Evolutionary conservation across 2,888 invertebrate genomes (phyloP), one percentile per base, ranked within the genome.

Genomic region (Eupithecia insigniata): DNA sequence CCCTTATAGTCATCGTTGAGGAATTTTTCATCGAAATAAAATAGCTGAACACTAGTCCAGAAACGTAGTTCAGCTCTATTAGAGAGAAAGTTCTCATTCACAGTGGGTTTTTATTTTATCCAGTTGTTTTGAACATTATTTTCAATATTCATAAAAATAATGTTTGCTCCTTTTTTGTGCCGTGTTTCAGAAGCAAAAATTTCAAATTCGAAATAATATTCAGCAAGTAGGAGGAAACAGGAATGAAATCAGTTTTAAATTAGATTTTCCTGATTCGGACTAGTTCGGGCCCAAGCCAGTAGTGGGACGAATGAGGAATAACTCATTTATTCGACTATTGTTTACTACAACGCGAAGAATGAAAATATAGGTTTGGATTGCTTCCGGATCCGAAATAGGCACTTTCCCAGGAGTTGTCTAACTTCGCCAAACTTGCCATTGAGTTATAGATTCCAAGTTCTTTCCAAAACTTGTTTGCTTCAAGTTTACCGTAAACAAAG

Each of bases 401-500:
- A 65, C 67, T 55, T 67, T 64, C 66, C 67, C 84, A 85, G 87
- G 86, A 92, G 90, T 92, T 91, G 78, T 80, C 85, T 73, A 93
- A 92, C 89, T 93, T 89, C 76, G 84, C 78, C 78, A 87, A 93
- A 93, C 90, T 93, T 92, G 89, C 90, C 92, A 93, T 92, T 92
- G 92, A 93, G 93, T 94, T 93, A 93, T 93, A 92, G 92, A 93
- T 92, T 92, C 90, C 87, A 87, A 91, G 91, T 88, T 90, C 90
- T 89, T 90, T 87, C 89, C 89, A 87, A 91, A 92, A 90, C 90
- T 93, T 92, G 91, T 93, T 93, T 92, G 90, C 88, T 88, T 90
- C 87, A 85, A 84, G 90, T 90, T 87, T 86, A 85, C 88, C 88
- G 89, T 89, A 92, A 92, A 92, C 90, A 92, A 88, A 88, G 88